A percentile compares a stretch with the other conserved stretches of the same genome.
Evolutionary conservation across 2,797 vertebrate genomes (phyloP).

Genomic region (Echeneis naucrates): DNA sequence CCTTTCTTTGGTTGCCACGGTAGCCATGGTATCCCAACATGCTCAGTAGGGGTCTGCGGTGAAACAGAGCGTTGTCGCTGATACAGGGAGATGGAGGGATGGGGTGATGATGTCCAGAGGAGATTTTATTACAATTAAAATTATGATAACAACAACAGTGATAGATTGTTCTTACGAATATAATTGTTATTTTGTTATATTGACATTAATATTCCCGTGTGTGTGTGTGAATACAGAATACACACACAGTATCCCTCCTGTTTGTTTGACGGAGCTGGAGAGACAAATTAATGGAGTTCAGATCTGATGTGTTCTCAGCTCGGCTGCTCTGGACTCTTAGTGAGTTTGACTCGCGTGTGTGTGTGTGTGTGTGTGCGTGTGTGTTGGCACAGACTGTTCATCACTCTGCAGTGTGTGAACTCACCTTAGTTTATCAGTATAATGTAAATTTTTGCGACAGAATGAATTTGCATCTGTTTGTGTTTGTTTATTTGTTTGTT

Average conservation of each 20-base stretch:
- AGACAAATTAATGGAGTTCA: slow-evolving; percentile 56
- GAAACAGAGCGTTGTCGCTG: slow-evolving; percentile 3
- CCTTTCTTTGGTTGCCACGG: slow-evolving; percentile 35
- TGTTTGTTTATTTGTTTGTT: too few relatives aligned
- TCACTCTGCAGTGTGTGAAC: slow-evolving; percentile 9
- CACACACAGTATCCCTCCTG: background rate
- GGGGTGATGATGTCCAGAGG: too few relatives aligned
- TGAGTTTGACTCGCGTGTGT: slow-evolving; percentile 18
- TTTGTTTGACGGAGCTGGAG: slow-evolving; percentile 33
- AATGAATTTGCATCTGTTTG: too few relatives aligned
- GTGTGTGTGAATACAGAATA: background rate
- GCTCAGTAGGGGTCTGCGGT: slow-evolving; percentile 10
- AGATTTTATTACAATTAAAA: too few relatives aligned
- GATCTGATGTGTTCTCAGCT: slow-evolving; percentile 44
- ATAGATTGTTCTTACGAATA: too few relatives aligned
- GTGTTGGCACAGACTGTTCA: slow-evolving; percentile 11
- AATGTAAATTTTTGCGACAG: too few relatives aligned
- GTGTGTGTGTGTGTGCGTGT: slow-evolving; percentile 18
- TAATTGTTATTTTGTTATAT: too few relatives aligned
- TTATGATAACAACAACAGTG: too few relatives aligned
- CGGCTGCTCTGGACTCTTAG: slow-evolving; percentile 36
- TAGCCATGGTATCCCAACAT: slow-evolving; percentile 41
- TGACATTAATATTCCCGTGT: too few relatives aligned
- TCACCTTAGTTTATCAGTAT: background rate
- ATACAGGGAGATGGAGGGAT: background rate